Base-by-base conservation (phyloP, 2,113 vertebrate genomes). In the Columbina picui region DNA sequence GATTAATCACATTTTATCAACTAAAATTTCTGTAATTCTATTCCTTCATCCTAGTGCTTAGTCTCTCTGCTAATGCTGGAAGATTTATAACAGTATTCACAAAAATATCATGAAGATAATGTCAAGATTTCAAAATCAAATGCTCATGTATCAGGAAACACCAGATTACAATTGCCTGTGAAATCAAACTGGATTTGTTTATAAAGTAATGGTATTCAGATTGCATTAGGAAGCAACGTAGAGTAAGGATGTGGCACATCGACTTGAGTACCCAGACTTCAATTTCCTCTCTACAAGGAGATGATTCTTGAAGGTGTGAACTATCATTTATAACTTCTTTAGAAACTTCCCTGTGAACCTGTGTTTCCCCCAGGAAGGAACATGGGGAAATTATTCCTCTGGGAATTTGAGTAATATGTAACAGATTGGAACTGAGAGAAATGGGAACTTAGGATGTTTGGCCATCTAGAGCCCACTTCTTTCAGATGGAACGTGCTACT, bases 261-360 rank as follows among this genome's bases (percentile, higher is more conserved):
- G 29, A 27, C 7, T 45, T 45, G 43, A 45, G 17, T 26, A 45
- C 13, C 3, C 27, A 84, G 32, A 81, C 5, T 12, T 9, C 10
- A 45, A 14, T 34, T 43, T 36, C 5, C 4, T 63, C 47, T 65
- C 39, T 43, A 9, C 41, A 67, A 39, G 19, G 64, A 77, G 8
- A 32, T 61, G 4, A 14, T 27, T 81, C 45, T 38, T 84, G 29
- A 94, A 74, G 32, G 19, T 36, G 30, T n/a, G 8, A 43, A 8
- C 7, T n/a, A 7, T 27, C 32, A 12, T 10, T 71, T 27, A 11
- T 5, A 85, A 52, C 6, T 82, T 6, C 38, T 38, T 82, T 63
- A 29, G 15, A 67, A 60, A 52, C 17, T 71, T 47, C 5, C 13
- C 34, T 18, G 3, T 45, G 14, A 57, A 57, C 0, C 0, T 34